Percentiles rank a stretch among this genome's conserved stretches.
phyloP scores from a whole-genome alignment of 2,888 invertebrate genomes.

The Phortica magna region DNA sequence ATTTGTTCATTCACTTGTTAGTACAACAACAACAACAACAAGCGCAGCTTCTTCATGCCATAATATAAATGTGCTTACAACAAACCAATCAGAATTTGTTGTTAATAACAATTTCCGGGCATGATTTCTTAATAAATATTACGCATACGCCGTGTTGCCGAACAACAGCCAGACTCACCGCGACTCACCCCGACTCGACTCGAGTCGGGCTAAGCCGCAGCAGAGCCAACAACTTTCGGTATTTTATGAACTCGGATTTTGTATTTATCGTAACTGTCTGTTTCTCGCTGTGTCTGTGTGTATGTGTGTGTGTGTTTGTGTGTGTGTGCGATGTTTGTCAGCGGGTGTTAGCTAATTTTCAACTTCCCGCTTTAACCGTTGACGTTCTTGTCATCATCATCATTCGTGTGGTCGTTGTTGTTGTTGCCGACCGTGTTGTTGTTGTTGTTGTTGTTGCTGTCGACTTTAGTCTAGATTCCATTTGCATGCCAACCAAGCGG shows the following conservation, averaged over 20 bases:
- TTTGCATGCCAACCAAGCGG: slow-evolving; percentile 52
- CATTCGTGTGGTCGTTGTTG: no score
- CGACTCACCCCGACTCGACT: no score
- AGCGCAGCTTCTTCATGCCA: neutral
- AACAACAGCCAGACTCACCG: no score
- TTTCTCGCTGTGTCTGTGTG: neutral
- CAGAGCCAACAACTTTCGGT: no score
- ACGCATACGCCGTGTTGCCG: slow-evolving; percentile 18
- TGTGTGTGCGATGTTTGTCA: neutral
- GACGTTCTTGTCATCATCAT: no score
- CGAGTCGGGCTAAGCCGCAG: no score
- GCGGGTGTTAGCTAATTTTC: neutral
- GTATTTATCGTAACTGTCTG: no score
- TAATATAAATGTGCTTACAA: no score
- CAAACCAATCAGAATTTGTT: neutral
- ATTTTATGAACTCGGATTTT: no score
- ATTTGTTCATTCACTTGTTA: neutral
- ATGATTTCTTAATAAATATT: slow-evolving; percentile 3
- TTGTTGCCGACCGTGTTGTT: no score
- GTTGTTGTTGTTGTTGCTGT: neutral
- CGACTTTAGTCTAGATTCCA: slow-evolving; percentile 39
- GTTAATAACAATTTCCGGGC: neutral
- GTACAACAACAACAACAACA: neutral
- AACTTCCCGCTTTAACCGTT: no score
- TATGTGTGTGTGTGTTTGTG: neutral